Conservation (phyloP, 2,797 vertebrate species). For the Sternarchorhynchus goeldii region DNA sequence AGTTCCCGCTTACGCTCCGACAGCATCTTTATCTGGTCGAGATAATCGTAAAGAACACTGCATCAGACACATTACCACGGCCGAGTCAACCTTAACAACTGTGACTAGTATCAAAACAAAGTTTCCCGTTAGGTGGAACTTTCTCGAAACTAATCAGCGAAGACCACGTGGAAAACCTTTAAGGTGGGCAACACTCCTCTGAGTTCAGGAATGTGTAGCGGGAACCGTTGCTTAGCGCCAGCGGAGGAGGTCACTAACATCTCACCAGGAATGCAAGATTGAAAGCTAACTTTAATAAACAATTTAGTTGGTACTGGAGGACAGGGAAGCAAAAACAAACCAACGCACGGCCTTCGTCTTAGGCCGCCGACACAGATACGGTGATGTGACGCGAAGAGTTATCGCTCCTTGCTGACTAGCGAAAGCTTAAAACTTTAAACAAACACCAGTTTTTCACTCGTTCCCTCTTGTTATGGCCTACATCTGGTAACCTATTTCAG, state of each 20-base stretch:
- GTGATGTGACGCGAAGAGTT: constrained; percentile 13
- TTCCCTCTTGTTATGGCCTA: constrained; percentile 68
- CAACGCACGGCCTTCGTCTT: no score
- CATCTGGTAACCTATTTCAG: constrained; percentile 73
- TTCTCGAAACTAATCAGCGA: no score
- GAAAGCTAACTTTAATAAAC: constrained; percentile 53
- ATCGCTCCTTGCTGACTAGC: neutral
- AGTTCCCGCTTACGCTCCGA: constrained; percentile 91
- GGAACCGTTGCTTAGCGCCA: constrained; percentile 68
- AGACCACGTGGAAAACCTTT: no score
- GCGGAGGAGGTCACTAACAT: constrained; percentile 64
- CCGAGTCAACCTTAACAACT: neutral
- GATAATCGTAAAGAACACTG: constrained; percentile 32
- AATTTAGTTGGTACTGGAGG: neutral
- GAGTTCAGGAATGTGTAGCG: constrained; percentile 68
- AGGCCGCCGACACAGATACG: neutral
- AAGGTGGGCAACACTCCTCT: constrained; percentile 53
- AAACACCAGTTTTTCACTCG: constrained; percentile 61
- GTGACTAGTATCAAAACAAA: neutral
- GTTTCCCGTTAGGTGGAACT: neutral
- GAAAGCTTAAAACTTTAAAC: constrained; percentile 57
- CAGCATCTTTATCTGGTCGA: constrained; percentile 90
- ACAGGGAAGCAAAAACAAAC: neutral
- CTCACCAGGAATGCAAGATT: constrained; percentile 70
- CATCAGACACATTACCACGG: constrained; percentile 29